Evolutionary conservation across 1,140 invertebrate genomes (phyloP).

Genomic region (Galleria mellonella): DNA sequence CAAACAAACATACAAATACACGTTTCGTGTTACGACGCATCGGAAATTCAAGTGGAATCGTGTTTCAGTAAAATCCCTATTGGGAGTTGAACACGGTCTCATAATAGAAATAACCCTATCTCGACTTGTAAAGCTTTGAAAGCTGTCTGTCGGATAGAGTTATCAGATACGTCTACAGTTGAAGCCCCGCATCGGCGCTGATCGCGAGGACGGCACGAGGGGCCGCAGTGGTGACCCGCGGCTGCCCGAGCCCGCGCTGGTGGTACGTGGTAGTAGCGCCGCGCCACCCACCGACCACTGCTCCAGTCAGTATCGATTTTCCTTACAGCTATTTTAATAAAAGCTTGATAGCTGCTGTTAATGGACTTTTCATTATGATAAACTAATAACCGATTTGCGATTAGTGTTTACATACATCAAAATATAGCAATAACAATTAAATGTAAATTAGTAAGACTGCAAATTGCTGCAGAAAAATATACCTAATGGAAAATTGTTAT

Average conservation of each 20-base stretch:
- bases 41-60: conserved; percentile 4
- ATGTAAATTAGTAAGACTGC: too few species aligned
- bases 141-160: conserved; percentile 4
- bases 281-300: not conserved
- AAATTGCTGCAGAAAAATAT: too few species aligned
- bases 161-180: conserved; percentile 8
- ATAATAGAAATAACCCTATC: conserved; percentile 5
- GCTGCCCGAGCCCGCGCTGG: too few species aligned
- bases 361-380: too few species aligned
- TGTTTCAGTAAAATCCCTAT: conserved; percentile 27
- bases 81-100: conserved; percentile 26
- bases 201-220: too few species aligned
- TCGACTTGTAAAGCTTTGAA: not conserved
- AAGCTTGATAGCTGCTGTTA: too few species aligned
- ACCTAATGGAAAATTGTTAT: too few species aligned
- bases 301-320: not conserved
- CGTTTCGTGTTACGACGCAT: not conserved
- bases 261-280: not conserved
- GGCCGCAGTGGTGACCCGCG: too few species aligned
- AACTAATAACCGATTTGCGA: too few species aligned
- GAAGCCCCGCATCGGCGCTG: not conserved
- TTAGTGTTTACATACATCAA: too few species aligned
- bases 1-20: not conserved
- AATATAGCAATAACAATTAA: too few species aligned
- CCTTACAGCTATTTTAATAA: too few species aligned